Evolutionary conservation across 2,888 invertebrate species (phyloP).

Genomic region (Syrphus vitripennis): DNA sequence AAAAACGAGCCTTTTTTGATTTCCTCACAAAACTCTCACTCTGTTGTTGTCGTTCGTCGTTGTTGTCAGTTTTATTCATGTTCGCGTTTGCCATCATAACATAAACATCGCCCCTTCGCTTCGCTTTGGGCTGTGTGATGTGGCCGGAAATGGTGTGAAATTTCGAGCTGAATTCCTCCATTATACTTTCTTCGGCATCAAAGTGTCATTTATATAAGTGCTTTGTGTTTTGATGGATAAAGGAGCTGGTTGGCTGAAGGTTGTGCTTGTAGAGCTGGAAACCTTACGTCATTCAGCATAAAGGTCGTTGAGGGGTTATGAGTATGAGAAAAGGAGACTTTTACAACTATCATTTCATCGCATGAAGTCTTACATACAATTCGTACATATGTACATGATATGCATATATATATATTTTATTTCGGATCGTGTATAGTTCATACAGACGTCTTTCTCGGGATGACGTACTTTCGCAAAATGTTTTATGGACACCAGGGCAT

Average conservation of each 20-base stretch:
- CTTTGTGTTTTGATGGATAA: constrained; percentile 64
- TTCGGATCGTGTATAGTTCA: constrained; percentile 63
- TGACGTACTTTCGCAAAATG: constrained; percentile 66
- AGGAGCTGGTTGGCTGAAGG: constrained; percentile 35
- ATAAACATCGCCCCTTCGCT: not conserved
- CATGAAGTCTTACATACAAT: not conserved
- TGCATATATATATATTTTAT: constrained; percentile 49
- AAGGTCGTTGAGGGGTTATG: constrained; percentile 19
- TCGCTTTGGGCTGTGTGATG: not conserved
- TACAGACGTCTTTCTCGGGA: constrained; percentile 34
- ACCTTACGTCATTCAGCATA: constrained; percentile 1
- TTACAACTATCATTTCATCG: constrained; percentile 59
- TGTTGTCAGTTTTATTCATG: constrained; percentile 63
- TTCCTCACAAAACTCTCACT: constrained; percentile 26
- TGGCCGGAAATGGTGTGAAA: constrained; percentile 53
- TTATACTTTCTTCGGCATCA: constrained; percentile 57
- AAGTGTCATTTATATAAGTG: constrained; percentile 69
- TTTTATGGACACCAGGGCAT: constrained; percentile 54
- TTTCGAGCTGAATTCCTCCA: constrained; percentile 45
- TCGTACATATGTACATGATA: not conserved
- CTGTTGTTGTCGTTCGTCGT: not conserved
- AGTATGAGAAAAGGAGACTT: constrained; percentile 39
- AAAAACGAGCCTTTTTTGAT: constrained; percentile 63
- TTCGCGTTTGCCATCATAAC: constrained; percentile 52
- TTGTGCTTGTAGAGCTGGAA: not conserved